phyloP scores from a whole-genome alignment of 1,140 invertebrate genomes.

The Dinothrombium tinctorium region DNA sequence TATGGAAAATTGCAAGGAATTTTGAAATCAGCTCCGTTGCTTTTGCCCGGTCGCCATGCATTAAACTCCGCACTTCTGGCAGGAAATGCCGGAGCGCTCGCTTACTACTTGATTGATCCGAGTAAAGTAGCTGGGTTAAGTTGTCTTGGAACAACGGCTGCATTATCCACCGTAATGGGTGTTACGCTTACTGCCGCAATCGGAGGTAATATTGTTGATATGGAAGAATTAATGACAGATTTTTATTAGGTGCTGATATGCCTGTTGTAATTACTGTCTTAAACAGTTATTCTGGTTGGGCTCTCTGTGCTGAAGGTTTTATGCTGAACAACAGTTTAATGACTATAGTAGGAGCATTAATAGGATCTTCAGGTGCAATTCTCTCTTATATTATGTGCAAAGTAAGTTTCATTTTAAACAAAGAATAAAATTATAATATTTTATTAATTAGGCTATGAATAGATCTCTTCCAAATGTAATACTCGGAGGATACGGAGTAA shows the following conservation, averaged over 20 bases:
- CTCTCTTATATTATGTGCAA: conserved; percentile 87
- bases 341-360: conserved; percentile 71
- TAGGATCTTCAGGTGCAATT: conserved; percentile 72
- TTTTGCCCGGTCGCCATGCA: conserved; percentile 55
- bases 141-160: conserved; percentile 43
- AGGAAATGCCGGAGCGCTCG: conserved; percentile 43
- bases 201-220: too few species aligned
- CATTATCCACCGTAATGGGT: conserved; percentile 47
- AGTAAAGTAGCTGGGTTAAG: conserved; percentile 37
- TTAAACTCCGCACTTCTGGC: conserved; percentile 42
- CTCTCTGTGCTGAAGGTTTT: conserved; percentile 66
- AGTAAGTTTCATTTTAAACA: too few species aligned
- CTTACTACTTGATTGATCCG: conserved; percentile 35
- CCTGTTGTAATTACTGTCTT: conserved; percentile 76
- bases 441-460: conserved; percentile 79
- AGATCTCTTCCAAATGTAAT: conserved; percentile 67
- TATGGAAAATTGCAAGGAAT: conserved; percentile 69
- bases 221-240: too few species aligned
- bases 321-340: conserved; percentile 80
- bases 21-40: conserved; percentile 46
- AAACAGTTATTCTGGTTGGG: conserved; percentile 59
- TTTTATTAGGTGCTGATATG: conserved; percentile 87
- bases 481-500: conserved; percentile 59
- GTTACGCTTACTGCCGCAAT: conserved; percentile 66
- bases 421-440: conserved; percentile 12